Percentiles rank a stretch among this genome's conserved stretches.
These are phyloP conservation scores for Bombus pyrosoma DNA, from an alignment of 1,140 invertebrate genomes.

Conservation along the genomic window DNA sequence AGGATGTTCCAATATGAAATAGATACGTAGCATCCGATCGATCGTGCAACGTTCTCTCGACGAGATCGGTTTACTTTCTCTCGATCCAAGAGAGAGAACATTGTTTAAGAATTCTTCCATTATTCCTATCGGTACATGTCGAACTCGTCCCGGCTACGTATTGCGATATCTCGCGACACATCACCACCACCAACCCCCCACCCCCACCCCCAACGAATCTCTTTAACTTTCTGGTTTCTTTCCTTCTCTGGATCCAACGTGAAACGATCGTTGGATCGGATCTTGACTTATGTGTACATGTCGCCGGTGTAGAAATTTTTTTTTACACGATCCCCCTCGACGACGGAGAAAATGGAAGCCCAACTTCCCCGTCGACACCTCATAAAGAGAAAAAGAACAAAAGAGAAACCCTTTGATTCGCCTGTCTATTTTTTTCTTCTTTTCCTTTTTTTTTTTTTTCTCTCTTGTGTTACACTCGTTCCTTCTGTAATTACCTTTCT, in stretches of 20 bases:
- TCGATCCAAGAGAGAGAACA: background rate
- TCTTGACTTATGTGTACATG: conserved; percentile 29
- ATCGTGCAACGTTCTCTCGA: conserved; percentile 33
- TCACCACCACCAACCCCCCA: conserved; percentile 3
- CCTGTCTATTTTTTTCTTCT: conserved; percentile 36
- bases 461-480: conserved; percentile 55
- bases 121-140: conserved; percentile 49
- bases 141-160: conserved; percentile 70
- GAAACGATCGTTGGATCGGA: background rate
- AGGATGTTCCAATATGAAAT: background rate
- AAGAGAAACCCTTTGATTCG: conserved; percentile 18
- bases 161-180: conserved; percentile 55
- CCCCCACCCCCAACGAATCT: background rate
- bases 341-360: background rate
- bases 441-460: conserved; percentile 37
- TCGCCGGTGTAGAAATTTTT: conserved; percentile 36
- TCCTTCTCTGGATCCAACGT: conserved; percentile 30
- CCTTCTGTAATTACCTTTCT: conserved; percentile 52
- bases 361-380: background rate
- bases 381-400: background rate
- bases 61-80: background rate
- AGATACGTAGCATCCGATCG: background rate
- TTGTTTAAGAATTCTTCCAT: conserved; percentile 24
- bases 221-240: conserved; percentile 46
- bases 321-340: background rate